Conservation (phyloP, 2,797 vertebrate species). For the Onychomys leucogaster region DNA sequence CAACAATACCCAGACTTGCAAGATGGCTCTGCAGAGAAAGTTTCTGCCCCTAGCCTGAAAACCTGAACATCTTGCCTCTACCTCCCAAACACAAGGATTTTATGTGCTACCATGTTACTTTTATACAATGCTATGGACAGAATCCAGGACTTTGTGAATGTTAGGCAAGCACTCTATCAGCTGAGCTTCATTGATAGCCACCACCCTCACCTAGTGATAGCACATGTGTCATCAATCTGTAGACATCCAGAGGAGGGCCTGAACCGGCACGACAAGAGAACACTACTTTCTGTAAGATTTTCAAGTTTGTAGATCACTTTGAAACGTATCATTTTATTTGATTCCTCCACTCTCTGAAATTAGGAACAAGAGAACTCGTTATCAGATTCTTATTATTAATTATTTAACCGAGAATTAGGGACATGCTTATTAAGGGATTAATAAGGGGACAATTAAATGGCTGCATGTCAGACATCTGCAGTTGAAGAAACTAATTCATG, state of each 20-base stretch:
- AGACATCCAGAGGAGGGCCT: not conserved
- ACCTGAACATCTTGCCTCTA: not conserved
- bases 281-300: not conserved
- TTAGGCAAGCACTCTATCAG: not conserved
- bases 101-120: no score
- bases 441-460: not conserved
- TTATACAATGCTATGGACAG: not conserved
- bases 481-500: not conserved
- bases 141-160: not conserved
- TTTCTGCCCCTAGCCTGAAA: no score
- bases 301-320: not conserved
- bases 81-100: not conserved
- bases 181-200: not conserved
- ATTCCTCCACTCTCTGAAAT: slow-evolving; percentile 37
- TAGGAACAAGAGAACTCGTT: not conserved
- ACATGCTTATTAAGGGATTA: not conserved
- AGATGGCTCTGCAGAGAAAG: not conserved
- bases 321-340: not conserved
- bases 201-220: not conserved
- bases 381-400: slow-evolving; percentile 20
- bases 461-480: not conserved
- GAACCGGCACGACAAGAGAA: not conserved
- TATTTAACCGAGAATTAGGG: not conserved
- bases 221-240: accelerated
- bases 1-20: not conserved